Evolutionary conservation across 2,113 vertebrate species (phyloP).

Genomic region (Typhlomys cinereus): DNA sequence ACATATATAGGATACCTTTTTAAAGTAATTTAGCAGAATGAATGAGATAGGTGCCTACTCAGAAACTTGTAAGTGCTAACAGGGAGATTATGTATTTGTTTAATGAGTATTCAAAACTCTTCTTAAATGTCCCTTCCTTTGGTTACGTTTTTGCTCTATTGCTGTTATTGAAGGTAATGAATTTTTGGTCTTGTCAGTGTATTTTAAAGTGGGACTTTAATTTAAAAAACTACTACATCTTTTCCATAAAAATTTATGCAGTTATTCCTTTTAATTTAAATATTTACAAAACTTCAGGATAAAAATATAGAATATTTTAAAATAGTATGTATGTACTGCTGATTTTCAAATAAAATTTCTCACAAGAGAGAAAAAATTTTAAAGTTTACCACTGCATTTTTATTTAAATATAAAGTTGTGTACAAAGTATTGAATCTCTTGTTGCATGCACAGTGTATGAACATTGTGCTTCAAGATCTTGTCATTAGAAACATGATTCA

Average conservation of each 20-base stretch:
- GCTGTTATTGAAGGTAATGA: neutral
- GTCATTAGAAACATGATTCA: constrained; percentile 46
- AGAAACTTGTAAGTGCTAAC: constrained; percentile 39
- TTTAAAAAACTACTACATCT: constrained; percentile 25
- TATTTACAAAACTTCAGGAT: constrained; percentile 20
- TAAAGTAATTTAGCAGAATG: constrained; percentile 62
- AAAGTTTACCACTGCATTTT: constrained; percentile 8
- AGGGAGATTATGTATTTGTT: constrained; percentile 59
- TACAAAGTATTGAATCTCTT: constrained; percentile 13
- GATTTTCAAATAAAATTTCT: neutral
- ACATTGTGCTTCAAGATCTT: constrained; percentile 33
- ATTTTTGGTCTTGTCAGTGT: constrained; percentile 42
- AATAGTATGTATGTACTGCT: neutral
- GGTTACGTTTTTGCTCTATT: constrained; percentile 33
- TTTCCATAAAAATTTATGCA: constrained; percentile 50
- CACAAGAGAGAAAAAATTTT: constrained; percentile 50
- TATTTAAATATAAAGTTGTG: constrained; percentile 27
- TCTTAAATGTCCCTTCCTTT: constrained; percentile 24
- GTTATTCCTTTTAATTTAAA: constrained; percentile 53
- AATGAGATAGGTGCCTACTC: constrained; percentile 3
- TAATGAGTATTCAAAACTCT: constrained; percentile 57
- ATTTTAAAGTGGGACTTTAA: constrained; percentile 52
- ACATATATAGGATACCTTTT: neutral
- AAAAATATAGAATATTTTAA: neutral
- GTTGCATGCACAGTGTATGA: neutral